Conservation (phyloP, 2,797 vertebrate genomes). For the Arrhamphus sclerolepis region DNA sequence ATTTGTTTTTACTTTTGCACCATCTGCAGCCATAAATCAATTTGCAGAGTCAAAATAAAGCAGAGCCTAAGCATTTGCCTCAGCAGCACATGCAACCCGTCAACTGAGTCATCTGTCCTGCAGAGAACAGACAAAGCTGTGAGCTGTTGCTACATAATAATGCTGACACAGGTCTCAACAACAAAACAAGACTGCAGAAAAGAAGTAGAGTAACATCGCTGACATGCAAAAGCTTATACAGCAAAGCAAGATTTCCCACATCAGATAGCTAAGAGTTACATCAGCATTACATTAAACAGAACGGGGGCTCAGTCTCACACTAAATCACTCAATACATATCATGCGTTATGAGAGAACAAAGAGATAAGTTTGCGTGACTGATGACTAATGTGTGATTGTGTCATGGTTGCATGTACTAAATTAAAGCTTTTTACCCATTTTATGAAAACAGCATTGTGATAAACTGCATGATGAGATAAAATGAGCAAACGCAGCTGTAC, state of each 20-base stretch:
- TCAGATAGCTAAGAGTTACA: not conserved
- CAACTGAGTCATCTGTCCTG: constrained; percentile 33
- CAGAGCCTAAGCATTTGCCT: constrained; percentile 18
- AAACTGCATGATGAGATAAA: constrained; percentile 13
- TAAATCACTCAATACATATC: constrained; percentile 10
- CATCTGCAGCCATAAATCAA: constrained; percentile 36
- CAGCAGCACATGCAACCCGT: constrained; percentile 36
- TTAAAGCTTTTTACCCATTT: constrained; percentile 23
- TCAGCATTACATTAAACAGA: constrained; percentile 36
- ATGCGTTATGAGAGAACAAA: not conserved
- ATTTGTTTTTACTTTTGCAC: constrained; percentile 33
- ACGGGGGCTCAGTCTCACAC: not conserved
- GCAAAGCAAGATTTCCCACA: constrained; percentile 17
- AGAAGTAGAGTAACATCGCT: not conserved
- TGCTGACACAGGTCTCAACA: constrained; percentile 39
- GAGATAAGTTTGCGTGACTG: constrained; percentile 5
- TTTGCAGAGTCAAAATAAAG: constrained; percentile 37
- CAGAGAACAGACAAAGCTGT: constrained; percentile 28
- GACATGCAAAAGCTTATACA: constrained; percentile 1
- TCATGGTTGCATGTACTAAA: constrained; percentile 16
- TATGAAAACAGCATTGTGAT: constrained; percentile 21
- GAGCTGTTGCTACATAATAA: constrained; percentile 32
- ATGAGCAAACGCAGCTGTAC: constrained; percentile 39
- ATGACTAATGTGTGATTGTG: not conserved
- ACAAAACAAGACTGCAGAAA: constrained; percentile 2